These are phyloP conservation scores for Fabriciana adippe DNA, from an alignment of 2,888 invertebrate species.

Conservation along the genomic window DNA sequence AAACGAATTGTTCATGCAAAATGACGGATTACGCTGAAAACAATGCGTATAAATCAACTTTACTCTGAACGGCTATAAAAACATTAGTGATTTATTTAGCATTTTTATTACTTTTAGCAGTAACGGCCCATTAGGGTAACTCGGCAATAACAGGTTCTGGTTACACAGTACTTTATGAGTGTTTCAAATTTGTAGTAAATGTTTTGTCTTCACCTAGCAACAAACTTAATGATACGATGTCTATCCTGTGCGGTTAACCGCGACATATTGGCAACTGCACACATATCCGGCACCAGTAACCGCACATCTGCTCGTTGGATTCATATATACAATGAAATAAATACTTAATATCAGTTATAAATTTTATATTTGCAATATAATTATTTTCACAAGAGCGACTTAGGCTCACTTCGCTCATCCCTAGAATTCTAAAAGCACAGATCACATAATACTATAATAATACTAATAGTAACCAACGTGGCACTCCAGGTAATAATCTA, in stretches of 20 bases:
- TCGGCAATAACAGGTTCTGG: not conserved
- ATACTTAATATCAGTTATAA: too few species aligned
- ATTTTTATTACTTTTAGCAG: slow-evolving; percentile 9
- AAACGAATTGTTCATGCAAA: slow-evolving; percentile 8
- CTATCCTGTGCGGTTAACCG: slow-evolving; percentile 41
- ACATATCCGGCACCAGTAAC: slow-evolving; percentile 13
- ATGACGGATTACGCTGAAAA: slow-evolving; percentile 11
- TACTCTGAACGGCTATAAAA: slow-evolving; percentile 14
- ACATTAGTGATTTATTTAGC: not conserved
- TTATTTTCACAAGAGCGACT: too few species aligned
- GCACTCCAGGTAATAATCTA: too few species aligned
- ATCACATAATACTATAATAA: too few species aligned
- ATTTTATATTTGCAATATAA: too few species aligned
- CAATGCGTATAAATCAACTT: slow-evolving; percentile 19
- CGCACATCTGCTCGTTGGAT: not conserved
- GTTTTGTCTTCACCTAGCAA: slow-evolving; percentile 49
- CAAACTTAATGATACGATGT: slow-evolving; percentile 43
- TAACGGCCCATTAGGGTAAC: not conserved
- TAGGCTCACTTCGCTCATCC: too few species aligned
- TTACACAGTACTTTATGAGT: not conserved
- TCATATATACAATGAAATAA: not conserved
- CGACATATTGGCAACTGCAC: slow-evolving; percentile 21
- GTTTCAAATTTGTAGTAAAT: slow-evolving; percentile 32
- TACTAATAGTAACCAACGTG: too few species aligned
- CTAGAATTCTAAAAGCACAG: too few species aligned